Evolutionary conservation across 2,797 vertebrate species (phyloP), one percentile per base, ranked within the genome.

Genomic region (Cuculus canorus): DNA sequence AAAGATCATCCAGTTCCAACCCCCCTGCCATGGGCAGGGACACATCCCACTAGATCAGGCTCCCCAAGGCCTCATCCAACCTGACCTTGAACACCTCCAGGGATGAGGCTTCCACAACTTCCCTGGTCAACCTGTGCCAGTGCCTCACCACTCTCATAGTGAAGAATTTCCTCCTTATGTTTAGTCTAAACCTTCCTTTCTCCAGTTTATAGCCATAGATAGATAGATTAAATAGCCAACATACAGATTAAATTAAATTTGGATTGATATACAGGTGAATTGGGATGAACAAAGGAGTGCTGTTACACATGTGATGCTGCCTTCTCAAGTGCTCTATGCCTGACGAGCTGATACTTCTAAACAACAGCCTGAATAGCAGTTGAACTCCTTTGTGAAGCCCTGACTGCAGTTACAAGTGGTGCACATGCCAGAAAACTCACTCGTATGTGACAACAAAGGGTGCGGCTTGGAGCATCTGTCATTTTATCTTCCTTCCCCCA

Each of bases 401-500:
- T 73, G 61, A 47, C 28, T 80, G 37, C 52, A n/a, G 19, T 5
- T 75, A 3, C 27, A 85, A 50, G 30, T 23, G 37, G 7, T 35
- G 41, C 35, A 61, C 13, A 14, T 0, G 0, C 3, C 45, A 78
- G 86, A 71, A 88, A 85, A 87, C 48, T 79, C 56, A 24, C 14
- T 16, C 27, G 18, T 35, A 3, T 53, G 17, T 68, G 50, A 35
- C 65, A 91, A 54, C 0, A 0, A 89, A 83, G 76, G 64, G 69
- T 78, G 72, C 1, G 0, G 47, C 65, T 87, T 57, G 41, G 41
- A 92, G 41, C 45, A 70, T 64, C 91, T 91, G 65, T 64, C 69
- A 21, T 89, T 88, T 93, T 88, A 63, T 69, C 32, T 63, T 94
- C 59, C 63, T 91, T 92, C 39, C 30, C 11, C n/a, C 56, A 82